A percentile compares a stretch with the other conserved stretches of the same genome.
These are phyloP conservation scores for Carcharodon carcharias DNA, from an alignment of 2,797 vertebrate species.

Conservation along the genomic window DNA sequence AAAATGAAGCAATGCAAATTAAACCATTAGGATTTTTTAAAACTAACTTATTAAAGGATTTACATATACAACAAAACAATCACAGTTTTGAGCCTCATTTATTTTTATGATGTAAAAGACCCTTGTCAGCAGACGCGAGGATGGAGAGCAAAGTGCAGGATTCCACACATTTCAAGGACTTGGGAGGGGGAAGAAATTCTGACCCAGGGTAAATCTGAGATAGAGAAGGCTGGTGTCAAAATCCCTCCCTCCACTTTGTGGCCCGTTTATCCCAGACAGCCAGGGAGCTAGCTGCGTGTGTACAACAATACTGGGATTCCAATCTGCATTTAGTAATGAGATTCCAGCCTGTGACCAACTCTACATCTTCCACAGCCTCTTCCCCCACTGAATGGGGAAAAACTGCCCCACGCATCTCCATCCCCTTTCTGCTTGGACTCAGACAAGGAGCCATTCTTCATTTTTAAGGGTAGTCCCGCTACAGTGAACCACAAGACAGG, in stretches of 20 bases:
- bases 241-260: no score
- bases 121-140: background rate
- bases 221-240: no score
- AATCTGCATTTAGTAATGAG: background rate
- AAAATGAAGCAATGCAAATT: slow-evolving; percentile 47
- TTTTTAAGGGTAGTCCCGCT: no score
- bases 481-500: background rate
- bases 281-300: no score
- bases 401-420: no score
- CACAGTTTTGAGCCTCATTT: background rate
- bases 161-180: no score
- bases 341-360: background rate
- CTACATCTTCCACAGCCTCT: no score
- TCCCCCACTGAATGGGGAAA: background rate
- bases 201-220: no score
- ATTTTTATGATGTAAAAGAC: background rate
- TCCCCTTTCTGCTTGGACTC: background rate
- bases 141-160: background rate
- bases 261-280: background rate
- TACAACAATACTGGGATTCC: no score
- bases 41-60: slow-evolving; percentile 43
- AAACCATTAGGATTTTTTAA: slow-evolving; percentile 44
- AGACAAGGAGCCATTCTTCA: background rate
- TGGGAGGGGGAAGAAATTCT: no score
- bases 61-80: slow-evolving; percentile 21